Evolutionary conservation across 2,113 vertebrate species (phyloP).

Genomic region (Cygnus atratus): DNA sequence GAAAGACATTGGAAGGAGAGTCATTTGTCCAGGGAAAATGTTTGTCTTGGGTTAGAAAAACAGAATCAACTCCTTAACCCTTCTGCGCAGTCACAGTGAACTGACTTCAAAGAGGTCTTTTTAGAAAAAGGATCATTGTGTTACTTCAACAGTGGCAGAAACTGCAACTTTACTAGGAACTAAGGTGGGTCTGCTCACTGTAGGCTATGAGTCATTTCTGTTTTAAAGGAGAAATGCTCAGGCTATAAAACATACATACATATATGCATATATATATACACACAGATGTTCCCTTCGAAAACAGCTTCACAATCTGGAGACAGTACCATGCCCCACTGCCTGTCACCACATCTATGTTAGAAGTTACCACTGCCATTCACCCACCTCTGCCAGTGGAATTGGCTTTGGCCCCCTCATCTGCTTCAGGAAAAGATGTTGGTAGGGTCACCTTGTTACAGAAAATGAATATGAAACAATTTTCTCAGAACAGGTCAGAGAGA

Average conservation of each 20-base stretch:
- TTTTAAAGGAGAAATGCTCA: not conserved
- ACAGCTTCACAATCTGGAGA: not conserved
- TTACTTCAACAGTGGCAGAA: not conserved
- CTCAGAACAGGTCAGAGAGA: not conserved
- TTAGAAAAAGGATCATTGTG: not conserved
- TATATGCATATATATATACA: not conserved
- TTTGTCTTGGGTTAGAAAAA: not conserved
- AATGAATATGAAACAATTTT: not conserved
- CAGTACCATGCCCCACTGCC: not conserved
- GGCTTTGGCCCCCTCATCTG: not conserved
- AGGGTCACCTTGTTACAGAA: not conserved
- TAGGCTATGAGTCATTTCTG: not conserved
- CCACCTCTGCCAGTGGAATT: not conserved
- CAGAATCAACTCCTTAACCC: not conserved
- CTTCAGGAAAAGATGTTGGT: not conserved
- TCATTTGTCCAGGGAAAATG: not conserved
- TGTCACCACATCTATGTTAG: not conserved
- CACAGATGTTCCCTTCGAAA: not conserved
- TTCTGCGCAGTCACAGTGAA: not conserved
- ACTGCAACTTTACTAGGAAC: not conserved
- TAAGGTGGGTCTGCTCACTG: not conserved
- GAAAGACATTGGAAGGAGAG: not conserved
- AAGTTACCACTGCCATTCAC: not conserved
- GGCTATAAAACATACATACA: not conserved
- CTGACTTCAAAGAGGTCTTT: not conserved